Percentiles rank a stretch among this genome's conserved stretches.
Evolutionary conservation across 2,797 vertebrate genomes (phyloP).

Genomic region (Lepus oiostolus): DNA sequence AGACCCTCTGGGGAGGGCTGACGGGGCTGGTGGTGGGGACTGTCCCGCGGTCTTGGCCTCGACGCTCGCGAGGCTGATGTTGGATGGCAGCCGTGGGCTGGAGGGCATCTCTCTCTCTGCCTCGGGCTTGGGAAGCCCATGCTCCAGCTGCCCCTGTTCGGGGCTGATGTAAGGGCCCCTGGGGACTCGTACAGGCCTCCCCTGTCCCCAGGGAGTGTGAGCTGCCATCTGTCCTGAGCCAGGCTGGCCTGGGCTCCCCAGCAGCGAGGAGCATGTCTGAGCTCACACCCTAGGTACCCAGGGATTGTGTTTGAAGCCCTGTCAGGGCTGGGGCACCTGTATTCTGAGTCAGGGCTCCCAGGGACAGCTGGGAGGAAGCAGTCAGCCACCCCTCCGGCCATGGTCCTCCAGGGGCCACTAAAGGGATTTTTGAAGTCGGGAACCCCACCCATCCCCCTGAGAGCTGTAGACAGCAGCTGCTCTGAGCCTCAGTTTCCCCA

Average conservation of each 20-base stretch:
- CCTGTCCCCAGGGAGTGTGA: neutral
- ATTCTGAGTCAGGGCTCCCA: neutral
- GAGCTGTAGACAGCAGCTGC: neutral
- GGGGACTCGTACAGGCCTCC: neutral
- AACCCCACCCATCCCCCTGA: accelerated
- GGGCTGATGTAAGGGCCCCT: neutral
- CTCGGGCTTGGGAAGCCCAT: neutral
- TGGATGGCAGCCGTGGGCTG: neutral
- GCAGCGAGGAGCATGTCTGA: neutral
- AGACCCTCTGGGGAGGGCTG: neutral
- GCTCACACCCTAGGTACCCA: accelerated
- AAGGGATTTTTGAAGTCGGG: neutral
- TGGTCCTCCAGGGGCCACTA: neutral
- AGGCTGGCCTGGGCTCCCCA: neutral
- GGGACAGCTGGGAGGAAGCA: neutral
- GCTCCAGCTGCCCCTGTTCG: neutral
- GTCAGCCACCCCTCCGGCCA: too few species aligned
- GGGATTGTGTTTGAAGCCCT: neutral
- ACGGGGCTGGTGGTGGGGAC: neutral
- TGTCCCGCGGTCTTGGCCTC: neutral
- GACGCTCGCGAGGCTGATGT: accelerated
- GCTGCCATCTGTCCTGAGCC: neutral
- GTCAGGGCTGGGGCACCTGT: neutral
- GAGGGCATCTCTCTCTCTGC: accelerated
- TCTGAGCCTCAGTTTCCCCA: too few species aligned